Conservation (phyloP, 2,888 invertebrate genomes). For the Cecidostiba fungosa region DNA sequence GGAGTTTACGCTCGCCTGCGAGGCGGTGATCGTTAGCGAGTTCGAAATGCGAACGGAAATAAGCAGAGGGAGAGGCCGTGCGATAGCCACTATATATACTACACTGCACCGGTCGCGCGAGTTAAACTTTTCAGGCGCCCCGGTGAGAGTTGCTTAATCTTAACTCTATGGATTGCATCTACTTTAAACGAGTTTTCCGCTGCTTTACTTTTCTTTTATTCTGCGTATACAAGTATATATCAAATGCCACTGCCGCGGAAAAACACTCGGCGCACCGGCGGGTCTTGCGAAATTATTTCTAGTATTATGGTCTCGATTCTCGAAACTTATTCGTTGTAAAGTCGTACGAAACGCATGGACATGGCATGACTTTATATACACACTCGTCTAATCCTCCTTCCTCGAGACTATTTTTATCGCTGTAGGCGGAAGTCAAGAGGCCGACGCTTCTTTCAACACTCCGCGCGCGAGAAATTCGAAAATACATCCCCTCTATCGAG, state of each 20-base stretch:
- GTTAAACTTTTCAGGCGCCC: not conserved
- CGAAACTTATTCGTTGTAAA: not conserved
- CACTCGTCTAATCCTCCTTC: not conserved
- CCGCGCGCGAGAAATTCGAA: not conserved
- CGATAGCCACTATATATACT: not conserved
- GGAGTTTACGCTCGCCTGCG: slow-evolving; percentile 1
- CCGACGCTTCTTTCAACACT: not conserved
- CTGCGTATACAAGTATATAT: not conserved
- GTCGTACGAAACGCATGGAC: not conserved
- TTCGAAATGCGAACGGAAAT: slow-evolving; percentile 3
- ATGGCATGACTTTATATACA: slow-evolving; percentile 30
- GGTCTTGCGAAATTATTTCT: not conserved
- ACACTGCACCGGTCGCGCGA: not conserved
- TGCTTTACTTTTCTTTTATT: slow-evolving; percentile 1
- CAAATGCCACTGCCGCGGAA: not conserved
- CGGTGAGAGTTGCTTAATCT: slow-evolving; percentile 33
- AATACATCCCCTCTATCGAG: slow-evolving; percentile 14
- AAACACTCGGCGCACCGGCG: too few species aligned
- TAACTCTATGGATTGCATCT: slow-evolving; percentile 9
- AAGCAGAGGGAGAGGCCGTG: not conserved
- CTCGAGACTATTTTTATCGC: not conserved
- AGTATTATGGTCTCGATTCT: not conserved
- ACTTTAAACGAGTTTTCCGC: slow-evolving; percentile 28
- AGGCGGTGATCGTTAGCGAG: slow-evolving; percentile 20
- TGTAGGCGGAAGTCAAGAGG: not conserved